Base-by-base conservation (phyloP, 2,113 vertebrate genomes). In the Phodopus roborovskii region DNA sequence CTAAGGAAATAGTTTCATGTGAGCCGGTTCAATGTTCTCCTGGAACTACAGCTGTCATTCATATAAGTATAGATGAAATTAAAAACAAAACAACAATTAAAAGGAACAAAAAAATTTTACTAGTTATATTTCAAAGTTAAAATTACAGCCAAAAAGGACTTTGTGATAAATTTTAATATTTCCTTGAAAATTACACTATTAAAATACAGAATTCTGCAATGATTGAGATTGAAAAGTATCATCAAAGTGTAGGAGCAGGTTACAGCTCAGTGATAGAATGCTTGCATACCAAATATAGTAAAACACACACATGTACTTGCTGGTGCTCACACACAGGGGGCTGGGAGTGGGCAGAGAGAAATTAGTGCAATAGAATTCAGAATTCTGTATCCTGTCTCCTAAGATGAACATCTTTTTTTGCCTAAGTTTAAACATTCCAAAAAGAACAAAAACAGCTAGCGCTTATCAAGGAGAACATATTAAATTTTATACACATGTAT, bases 401-500 rank as follows among this genome's bases (percentile, higher is more conserved):
- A 45, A 85, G 48, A 48, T 36, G 17, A 22, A 85, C 7, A 15
- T 30, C 42, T 45, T 9, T 28, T 9, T 28, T 48, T 85, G 9
- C 33, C 66, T 42, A 33, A 48, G 42, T 85, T 85, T 13, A 33
- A 66, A 66, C 48, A 85, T 68, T 66, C 28, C 17, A 60, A 85
- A 48, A 60, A 39, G n/a, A 91, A 88, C 36, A 96, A 45, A 85
- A 94, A 19, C 19, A 58, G 22, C 24, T 91, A 83, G 28, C 2
- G 42, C 36, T 58, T 64, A 50, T 75, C 45, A 36, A 62, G 3
- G 15, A 84, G 10, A 96, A 1, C 10, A 71, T 83, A 94, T 86
- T 95, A 68, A 71, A 84, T 56, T 15, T 62, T 88, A 60, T 70
- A 88, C 71, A 94, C 88, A 94, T 90, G 96, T 88, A 74, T 89